Evolutionary conservation across 1,140 invertebrate genomes (phyloP), one percentile per base, ranked within the genome.

Genomic region (Choristoneura fumiferana): DNA sequence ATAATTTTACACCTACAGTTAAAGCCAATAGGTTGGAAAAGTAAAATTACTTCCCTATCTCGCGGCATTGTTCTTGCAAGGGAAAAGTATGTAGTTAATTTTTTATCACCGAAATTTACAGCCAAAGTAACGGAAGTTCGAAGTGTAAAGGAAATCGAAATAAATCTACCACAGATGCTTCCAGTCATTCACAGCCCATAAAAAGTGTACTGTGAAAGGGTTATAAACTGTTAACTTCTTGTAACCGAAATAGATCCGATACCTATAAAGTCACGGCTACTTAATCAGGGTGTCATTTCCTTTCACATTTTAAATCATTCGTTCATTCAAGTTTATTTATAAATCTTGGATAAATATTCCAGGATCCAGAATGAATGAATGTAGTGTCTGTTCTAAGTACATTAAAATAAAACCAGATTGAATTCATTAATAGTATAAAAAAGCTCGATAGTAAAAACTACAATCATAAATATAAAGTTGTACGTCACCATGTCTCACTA

Each of bases 141-240:
- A 78, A 78, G 72, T 80, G 79, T 77, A 73, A 77, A 81, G 80
- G 83, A 83, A 84, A 84, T 84, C 76, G 81, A 79, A 78, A 84
- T 82, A 84, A 82, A 84, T 84, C 77, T 73, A 82, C 81, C 76
- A 74, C 80, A 83, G 81, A 84, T 81, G 81, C 77, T 76, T 37
- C 67, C 52, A 83, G 73, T 87, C 84, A 83, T 80, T 83, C 71
- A 76, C 80, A 74, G 62, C 61, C 71, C 65, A 74, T 84, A 78
- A 87, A 84, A 82, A 78, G 68, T 45, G 40, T 69, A 63, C 62
- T 55, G 69, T 60, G 68, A 78, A 81, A 82, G 74, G 77, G 76
- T 78, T 79, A 79, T 80, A 84, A 79, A 78, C 69, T 71, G 66
- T 80, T 69, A 63, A 73, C 71, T 65, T 57, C 22, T 40, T 52